Percentiles rank a stretch among this genome's conserved stretches.
Evolutionary conservation across 2,888 invertebrate species (phyloP).

Genomic region (Orthonychiurus folsomi): DNA sequence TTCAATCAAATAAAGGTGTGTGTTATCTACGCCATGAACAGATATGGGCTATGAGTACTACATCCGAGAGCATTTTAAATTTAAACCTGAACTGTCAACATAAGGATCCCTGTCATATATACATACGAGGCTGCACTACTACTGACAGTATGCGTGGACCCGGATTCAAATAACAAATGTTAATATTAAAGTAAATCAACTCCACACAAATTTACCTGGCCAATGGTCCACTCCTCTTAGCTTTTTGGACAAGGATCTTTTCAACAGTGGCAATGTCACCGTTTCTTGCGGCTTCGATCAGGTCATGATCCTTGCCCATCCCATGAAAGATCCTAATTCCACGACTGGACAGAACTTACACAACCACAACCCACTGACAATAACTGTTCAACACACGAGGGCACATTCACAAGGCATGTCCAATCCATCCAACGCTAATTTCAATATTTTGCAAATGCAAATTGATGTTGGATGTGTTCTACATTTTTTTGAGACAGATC

Average conservation of each 20-base stretch:
- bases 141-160: constrained; percentile 4
- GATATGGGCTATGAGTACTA: too few relatives aligned
- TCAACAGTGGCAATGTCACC: constrained; percentile 82
- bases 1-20: too few relatives aligned
- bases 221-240: constrained; percentile 85
- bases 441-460: not conserved
- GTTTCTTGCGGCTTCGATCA: constrained; percentile 87
- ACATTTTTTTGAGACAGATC: not conserved
- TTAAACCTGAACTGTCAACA: too few relatives aligned
- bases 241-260: constrained; percentile 78
- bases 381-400: too few relatives aligned
- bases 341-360: not conserved
- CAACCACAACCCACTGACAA: not conserved
- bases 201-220: constrained; percentile 78
- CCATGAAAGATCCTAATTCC: not conserved
- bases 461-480: not conserved
- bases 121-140: too few relatives aligned
- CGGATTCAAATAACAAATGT: not conserved
- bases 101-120: too few relatives aligned
- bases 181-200: too few relatives aligned
- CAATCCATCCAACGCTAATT: too few relatives aligned
- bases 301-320: constrained; percentile 96
- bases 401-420: not conserved
- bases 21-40: too few relatives aligned
- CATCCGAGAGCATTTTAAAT: too few relatives aligned